These are phyloP conservation scores for Enteromius anoplus DNA, from an alignment of 2,797 vertebrate species.

Conservation along the genomic window DNA sequence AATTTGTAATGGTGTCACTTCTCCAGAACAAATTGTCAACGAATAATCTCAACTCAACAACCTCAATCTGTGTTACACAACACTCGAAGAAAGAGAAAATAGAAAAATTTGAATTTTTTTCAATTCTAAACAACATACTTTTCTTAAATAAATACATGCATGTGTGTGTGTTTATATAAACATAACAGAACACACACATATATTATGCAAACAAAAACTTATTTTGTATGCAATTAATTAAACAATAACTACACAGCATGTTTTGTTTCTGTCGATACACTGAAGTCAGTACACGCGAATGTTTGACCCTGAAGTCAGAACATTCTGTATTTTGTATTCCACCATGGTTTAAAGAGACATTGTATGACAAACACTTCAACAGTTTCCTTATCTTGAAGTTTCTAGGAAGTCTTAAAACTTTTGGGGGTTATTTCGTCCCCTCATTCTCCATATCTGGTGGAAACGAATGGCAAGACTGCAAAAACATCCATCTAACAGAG, in stretches of 20 bases:
- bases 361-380: not conserved
- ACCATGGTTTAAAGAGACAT: not conserved
- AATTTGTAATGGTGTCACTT: not conserved
- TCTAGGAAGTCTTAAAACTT: not conserved
- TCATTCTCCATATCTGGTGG: not conserved
- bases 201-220: no score
- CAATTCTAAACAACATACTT: no score
- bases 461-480: not conserved
- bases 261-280: not conserved
- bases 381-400: not conserved
- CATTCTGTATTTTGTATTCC: not conserved
- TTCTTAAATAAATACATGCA: no score
- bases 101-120: no score
- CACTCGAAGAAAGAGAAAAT: not conserved
- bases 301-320: constrained; percentile 16
- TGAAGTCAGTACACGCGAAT: not conserved
- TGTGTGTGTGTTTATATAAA: no score
- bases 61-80: not conserved
- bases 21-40: not conserved
- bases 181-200: no score
- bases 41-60: not conserved
- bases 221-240: no score
- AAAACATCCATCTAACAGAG: constrained; percentile 11
- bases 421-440: not conserved
- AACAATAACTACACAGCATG: not conserved